Evolutionary conservation across 2,797 vertebrate species (phyloP).

Genomic region (Pangasius larnaudii): DNA sequence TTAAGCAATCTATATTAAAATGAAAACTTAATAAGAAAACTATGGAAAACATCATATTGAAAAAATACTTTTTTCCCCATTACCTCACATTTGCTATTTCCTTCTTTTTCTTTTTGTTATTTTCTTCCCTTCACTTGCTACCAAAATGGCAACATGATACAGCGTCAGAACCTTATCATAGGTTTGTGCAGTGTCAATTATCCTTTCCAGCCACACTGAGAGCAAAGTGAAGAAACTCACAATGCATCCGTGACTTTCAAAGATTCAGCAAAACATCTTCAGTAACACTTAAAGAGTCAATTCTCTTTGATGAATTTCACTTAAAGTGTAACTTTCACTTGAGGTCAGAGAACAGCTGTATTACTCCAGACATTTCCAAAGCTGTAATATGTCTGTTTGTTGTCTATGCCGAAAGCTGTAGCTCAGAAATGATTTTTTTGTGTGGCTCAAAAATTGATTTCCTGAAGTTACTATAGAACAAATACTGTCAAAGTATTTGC

Average conservation of each 20-base stretch:
- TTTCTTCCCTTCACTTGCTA: not conserved
- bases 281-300: conserved; percentile 59
- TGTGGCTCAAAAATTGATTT: conserved; percentile 47
- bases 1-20: not conserved
- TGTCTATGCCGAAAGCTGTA: conserved; percentile 37
- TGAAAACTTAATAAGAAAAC: not conserved
- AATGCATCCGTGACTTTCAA: conserved; percentile 56
- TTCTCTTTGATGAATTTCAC: conserved; percentile 49
- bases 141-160: conserved; percentile 65
- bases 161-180: conserved; percentile 66
- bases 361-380: conserved; percentile 58
- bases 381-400: conserved; percentile 57
- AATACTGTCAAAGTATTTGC: conserved; percentile 42
- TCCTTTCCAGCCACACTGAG: conserved; percentile 57
- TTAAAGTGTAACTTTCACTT: conserved; percentile 54
- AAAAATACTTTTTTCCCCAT: not conserved
- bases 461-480: conserved; percentile 56
- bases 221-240: conserved; percentile 64
- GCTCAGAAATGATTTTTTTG: conserved; percentile 4
- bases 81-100: not conserved
- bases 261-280: conserved; percentile 56
- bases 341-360: conserved; percentile 55
- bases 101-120: not conserved
- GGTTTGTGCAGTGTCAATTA: conserved; percentile 65
- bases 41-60: not conserved